Evolutionary conservation across 92 coral and sea anemone species (phyloP).

Genomic region (Plumapathes pennacea): DNA sequence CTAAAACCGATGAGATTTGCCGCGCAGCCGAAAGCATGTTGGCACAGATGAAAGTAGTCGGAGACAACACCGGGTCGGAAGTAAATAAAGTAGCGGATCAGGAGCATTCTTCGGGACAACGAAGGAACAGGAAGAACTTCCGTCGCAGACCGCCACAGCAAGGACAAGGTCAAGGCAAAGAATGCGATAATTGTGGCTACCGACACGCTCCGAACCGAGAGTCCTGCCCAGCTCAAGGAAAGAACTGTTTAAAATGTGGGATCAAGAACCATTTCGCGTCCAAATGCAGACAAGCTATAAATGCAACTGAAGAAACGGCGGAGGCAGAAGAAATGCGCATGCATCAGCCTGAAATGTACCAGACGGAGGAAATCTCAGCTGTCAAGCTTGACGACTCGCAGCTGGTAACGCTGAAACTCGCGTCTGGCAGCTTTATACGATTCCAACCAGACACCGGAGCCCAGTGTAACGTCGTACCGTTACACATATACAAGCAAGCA

Average conservation of each 20-base stretch:
- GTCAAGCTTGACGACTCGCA: too few species aligned
- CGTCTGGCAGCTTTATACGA: slow-evolving; percentile 48
- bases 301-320: neutral
- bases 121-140: neutral
- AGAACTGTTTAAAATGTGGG: slow-evolving; percentile 20
- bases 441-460: slow-evolving; percentile 68
- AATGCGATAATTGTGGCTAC: slow-evolving; percentile 8
- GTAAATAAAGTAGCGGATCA: slow-evolving; percentile 15
- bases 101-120: neutral
- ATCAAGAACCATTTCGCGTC: slow-evolving; percentile 21
- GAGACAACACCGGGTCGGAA: slow-evolving; percentile 6
- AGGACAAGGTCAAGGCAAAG: slow-evolving; percentile 6
- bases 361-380: too few species aligned
- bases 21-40: slow-evolving; percentile 46
- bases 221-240: slow-evolving; percentile 24
- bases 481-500: slow-evolving; percentile 57
- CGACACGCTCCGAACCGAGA: slow-evolving; percentile 2
- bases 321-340: too few species aligned
- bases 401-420: slow-evolving; percentile 42
- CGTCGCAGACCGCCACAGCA: slow-evolving; percentile 1
- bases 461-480: slow-evolving; percentile 53
- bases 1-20: slow-evolving; percentile 30
- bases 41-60: slow-evolving; percentile 43
- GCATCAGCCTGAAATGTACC: too few species aligned
- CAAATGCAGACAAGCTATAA: slow-evolving; percentile 12